A percentile compares a stretch with the other conserved stretches of the same genome.
Conservation (phyloP, 1,140 invertebrate genomes). For the Zophobas morio region DNA sequence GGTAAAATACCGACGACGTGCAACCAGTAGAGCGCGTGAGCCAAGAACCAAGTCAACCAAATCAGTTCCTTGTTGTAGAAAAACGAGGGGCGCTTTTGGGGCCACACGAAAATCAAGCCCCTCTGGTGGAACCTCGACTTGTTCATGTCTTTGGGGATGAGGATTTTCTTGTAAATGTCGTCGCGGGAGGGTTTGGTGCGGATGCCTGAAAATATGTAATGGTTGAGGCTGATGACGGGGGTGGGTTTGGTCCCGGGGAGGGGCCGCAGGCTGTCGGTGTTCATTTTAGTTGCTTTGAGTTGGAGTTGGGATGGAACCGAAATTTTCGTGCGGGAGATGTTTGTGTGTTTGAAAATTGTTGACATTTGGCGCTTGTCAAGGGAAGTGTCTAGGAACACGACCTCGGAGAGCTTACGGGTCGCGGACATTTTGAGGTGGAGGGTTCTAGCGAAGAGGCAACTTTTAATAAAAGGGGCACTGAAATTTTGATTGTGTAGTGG, state of each 20-base stretch:
- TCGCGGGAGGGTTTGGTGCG: constrained; percentile 13
- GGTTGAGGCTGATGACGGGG: constrained; percentile 20
- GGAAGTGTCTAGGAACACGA: too few species aligned
- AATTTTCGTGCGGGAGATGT: too few species aligned
- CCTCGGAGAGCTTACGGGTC: too few species aligned
- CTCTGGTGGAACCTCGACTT: constrained; percentile 56
- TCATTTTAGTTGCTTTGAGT: constrained; percentile 8
- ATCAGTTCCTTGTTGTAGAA: constrained; percentile 56
- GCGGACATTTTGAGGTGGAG: too few species aligned
- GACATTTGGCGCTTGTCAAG: too few species aligned
- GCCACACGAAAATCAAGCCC: constrained; percentile 63
- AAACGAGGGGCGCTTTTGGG: constrained; percentile 55
- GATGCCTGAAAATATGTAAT: constrained; percentile 34
- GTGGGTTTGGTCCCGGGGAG: background rate
- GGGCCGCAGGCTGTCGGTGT: background rate
- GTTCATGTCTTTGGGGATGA: constrained; percentile 13
- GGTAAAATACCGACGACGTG: constrained; percentile 60
- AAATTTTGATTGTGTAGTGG: too few species aligned
- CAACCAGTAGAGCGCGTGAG: constrained; percentile 62
- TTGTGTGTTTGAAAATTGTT: too few species aligned
- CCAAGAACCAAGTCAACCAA: constrained; percentile 56
- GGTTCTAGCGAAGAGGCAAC: too few species aligned
- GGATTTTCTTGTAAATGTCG: constrained; percentile 27
- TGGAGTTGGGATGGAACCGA: too few species aligned
- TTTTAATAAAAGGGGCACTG: too few species aligned